Base-by-base conservation (phyloP, 2,888 invertebrate genomes). In the Bombylius major region DNA sequence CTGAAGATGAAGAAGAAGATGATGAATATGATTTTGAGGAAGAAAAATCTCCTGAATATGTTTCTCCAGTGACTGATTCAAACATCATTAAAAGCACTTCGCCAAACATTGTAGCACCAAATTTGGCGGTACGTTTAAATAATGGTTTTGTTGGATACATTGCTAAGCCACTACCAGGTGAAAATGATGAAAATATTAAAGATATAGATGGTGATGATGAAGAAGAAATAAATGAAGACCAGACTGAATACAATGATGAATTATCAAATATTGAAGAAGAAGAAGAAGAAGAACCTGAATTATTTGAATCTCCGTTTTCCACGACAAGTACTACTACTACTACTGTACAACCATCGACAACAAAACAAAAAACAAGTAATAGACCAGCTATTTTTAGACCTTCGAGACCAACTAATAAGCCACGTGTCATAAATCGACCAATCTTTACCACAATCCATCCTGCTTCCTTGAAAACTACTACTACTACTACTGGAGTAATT, bases 401-500 rank as follows among this genome's bases (percentile, higher is more conserved):
- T 51, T 59, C 60, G 9, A 62, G 64, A n/a, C 59, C 62, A 5
- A 56, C 63, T 1, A 65, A 62, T 54, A 68, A 66, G 47, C 65
- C 69, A 4, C 69, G 69, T 11, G 63, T 71, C 4, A 56, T 67
- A 4, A 71, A 72, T 58, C 66, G 68, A 11, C 70, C 70, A n/a
- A 58, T 64, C 12, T 62, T 67, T 36, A 59, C 61, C 44, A 70
- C 73, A 5, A 58, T 69, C 5, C 69, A 69, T 56, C 73, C 73
- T 3, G 67, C 69, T 57, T 68, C 70, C 46, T 64, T 62, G 13
- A 67, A 68, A 48, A 69, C 66, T 11, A 42, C 34, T 8, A 34
- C 34, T 34, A 34, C 7, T 7, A 36, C 34, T 36, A 36, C 34
- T 51, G 68, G 68, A 58, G 61, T 63, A 23, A 70, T 69, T 31